phyloP scores from a whole-genome alignment of 1,140 invertebrate species.

The Drosophila arizonae region DNA sequence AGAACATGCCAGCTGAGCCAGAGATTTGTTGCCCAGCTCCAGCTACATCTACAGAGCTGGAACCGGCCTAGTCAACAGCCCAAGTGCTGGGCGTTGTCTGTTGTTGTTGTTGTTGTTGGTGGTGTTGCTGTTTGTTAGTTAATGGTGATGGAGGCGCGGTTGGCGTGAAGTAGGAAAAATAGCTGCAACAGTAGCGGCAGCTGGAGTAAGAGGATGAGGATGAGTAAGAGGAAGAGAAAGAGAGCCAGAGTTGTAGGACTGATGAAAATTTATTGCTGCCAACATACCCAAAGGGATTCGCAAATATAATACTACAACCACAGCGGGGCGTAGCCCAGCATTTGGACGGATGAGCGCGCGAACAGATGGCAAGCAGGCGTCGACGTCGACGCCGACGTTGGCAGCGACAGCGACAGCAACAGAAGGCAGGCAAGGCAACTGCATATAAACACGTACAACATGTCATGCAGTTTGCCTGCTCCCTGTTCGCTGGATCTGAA shows the following conservation, averaged over 20 bases:
- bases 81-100: constrained; percentile 18
- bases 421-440: constrained; percentile 18
- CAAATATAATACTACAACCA: constrained; percentile 75
- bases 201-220: too few relatives aligned
- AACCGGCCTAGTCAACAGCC: constrained; percentile 25
- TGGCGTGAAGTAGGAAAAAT: constrained; percentile 66
- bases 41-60: neutral
- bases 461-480: constrained; percentile 61
- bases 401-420: constrained; percentile 1
- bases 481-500: neutral
- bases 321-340: constrained; percentile 40
- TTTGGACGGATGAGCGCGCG: constrained; percentile 46
- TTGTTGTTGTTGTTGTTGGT: constrained; percentile 4
- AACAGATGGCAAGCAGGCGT: constrained; percentile 46
- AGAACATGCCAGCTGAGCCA: constrained; percentile 71
- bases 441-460: constrained; percentile 68
- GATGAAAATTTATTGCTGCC: constrained; percentile 79
- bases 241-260: constrained; percentile 33
- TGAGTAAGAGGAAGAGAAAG: too few relatives aligned
- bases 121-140: constrained; percentile 33
- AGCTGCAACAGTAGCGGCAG: constrained; percentile 25
- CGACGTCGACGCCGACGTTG: neutral
- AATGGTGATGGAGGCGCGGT: constrained; percentile 57
- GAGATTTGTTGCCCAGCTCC: constrained; percentile 66
- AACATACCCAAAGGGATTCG: constrained; percentile 79